Base-by-base conservation (phyloP, 2,113 vertebrate genomes). In the Phoenicopterus ruber region DNA sequence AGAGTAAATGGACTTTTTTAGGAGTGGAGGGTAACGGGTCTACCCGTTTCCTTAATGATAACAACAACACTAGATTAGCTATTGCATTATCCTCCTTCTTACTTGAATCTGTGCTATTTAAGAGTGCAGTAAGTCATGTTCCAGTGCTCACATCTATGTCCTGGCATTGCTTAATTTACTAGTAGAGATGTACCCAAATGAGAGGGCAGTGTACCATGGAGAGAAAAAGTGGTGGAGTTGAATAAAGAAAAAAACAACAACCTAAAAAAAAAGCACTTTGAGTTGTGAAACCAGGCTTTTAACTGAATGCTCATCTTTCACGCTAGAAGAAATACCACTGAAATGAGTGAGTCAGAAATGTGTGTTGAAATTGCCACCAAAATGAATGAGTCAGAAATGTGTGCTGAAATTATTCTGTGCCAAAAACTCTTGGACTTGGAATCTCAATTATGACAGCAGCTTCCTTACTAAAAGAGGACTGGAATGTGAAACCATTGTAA, bases 211-310 rank as follows among this genome's bases (percentile, higher is more conserved):
- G 28, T 42, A 34, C 5, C 17, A 32, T 4, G 3, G 31, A 74
- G 24, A 9, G 3, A 19, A 83, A 72, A 82, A 36, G 3, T 17
- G 5, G 2, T 58, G n/a, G 28, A 36, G 25, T 36, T 11, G 36
- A 74, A 74, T 3, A 3, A 83, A 31, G 18, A 57, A 21, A 2
- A 28, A 42, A 44, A 47, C 36, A 3, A 0, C 14, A 44, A 42
- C 13, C 3, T 8, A 42, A 87, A 58, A 24, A 84, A 42, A 16
- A 69, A 62, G 9, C 24, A 49, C 38, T 77, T 50, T 14, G 28
- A 54, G 40, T 78, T 91, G 50, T 78, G 76, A 94, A 97, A 86
- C 8, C 20, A 40, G 36, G 29, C 15, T 77, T 96, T 70, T 83
- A 69, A n/a, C 2, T 67, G 91, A 42, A 44, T 82, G 22, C 5